Percentiles rank a stretch among this genome's conserved stretches.
Conservation (phyloP, 2,888 invertebrate genomes). For the Lamellibrachia satsuma region DNA sequence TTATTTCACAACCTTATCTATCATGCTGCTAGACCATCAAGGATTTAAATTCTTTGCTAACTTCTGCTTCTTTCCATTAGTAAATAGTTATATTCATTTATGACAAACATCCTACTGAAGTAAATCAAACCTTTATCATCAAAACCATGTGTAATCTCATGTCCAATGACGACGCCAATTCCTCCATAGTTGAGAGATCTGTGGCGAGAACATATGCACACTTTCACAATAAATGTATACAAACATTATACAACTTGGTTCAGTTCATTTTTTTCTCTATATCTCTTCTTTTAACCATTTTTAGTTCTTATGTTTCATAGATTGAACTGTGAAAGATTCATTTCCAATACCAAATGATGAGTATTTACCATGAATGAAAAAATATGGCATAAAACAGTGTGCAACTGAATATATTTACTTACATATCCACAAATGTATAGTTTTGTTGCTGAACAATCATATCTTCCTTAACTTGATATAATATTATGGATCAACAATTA, state of each 20-base stretch:
- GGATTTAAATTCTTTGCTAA: too few relatives aligned
- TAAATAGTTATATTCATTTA: neutral
- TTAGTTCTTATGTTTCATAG: too few relatives aligned
- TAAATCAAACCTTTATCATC: slow-evolving; percentile 75
- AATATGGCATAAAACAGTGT: neutral
- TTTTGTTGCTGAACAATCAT: neutral
- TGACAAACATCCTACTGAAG: neutral
- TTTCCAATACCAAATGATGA: neutral
- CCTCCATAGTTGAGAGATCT: slow-evolving; percentile 92
- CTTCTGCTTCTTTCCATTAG: neutral
- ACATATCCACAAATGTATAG: neutral
- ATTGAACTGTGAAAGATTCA: neutral
- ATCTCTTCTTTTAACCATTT: neutral
- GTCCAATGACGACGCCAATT: slow-evolving; percentile 98
- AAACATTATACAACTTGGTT: neutral
- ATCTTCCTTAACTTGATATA: neutral
- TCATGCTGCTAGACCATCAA: too few relatives aligned
- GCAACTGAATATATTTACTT: neutral
- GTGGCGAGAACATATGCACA: neutral
- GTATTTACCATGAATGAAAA: too few relatives aligned
- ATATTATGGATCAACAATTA: too few relatives aligned
- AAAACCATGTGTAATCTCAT: slow-evolving; percentile 94
- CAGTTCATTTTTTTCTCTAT: neutral
- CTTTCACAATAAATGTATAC: neutral
- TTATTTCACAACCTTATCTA: too few relatives aligned